These are phyloP conservation scores for Drosophila kokeensis DNA, from an alignment of 2,888 invertebrate genomes.

Conservation along the genomic window DNA sequence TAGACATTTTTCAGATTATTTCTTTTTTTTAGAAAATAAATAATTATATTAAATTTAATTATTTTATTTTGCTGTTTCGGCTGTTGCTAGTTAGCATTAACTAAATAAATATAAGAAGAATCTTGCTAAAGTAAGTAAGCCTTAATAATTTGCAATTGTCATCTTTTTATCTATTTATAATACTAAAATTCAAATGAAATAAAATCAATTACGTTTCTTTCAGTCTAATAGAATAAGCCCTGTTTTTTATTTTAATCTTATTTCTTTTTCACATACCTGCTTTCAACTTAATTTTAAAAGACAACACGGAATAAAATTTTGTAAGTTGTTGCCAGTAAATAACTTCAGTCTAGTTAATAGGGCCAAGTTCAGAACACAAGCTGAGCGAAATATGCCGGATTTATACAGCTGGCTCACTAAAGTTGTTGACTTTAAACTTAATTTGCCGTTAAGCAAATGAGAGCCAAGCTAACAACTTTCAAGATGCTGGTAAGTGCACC, in stretches of 20 bases:
- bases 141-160: background rate
- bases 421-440: constrained; percentile 49
- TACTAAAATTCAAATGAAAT: background rate
- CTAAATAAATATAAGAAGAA: background rate
- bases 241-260: background rate
- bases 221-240: background rate
- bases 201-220: background rate
- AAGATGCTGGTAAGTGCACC: constrained; percentile 39
- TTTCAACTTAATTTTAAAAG: background rate
- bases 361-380: background rate
- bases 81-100: background rate
- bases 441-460: constrained; percentile 32
- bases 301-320: background rate
- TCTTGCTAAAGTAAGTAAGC: background rate
- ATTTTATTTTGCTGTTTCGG: background rate
- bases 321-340: background rate
- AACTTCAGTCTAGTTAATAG: background rate
- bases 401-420: constrained; percentile 60
- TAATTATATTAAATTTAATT: background rate
- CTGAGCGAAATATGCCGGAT: constrained; percentile 34
- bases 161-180: background rate
- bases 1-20: background rate
- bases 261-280: background rate
- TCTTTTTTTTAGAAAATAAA: background rate
- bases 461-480: constrained; percentile 21